Base-by-base conservation (phyloP, 2,888 invertebrate genomes). In the Meliscaeva auricollis region DNA sequence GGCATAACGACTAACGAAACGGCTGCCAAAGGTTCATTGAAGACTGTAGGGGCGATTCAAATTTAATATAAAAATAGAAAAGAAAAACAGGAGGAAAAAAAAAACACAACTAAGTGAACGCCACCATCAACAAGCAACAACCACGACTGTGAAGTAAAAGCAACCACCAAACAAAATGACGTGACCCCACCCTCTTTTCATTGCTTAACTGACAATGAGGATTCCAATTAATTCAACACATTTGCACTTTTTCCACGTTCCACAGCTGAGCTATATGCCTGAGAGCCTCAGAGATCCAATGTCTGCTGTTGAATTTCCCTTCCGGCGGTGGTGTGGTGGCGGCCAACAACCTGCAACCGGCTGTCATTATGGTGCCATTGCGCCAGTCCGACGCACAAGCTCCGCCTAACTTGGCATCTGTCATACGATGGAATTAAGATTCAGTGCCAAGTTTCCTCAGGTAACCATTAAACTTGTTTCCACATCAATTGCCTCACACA, bases 131-230 rank as follows among this genome's bases (percentile, higher is more conserved):
- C 72, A 66, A 60, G 70, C 22, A 9, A 38, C 38, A 38, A 60
- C 60, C 38, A 56, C 32, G 69, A 62, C 62, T 80, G 68, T 73
- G 75, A 84, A 80, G 80, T 72, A 38, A 70, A 80, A 80, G 76
- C 68, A 68, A 76, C 85, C 80, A 85, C 76, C 80, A 68, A 80
- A 68, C 81, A 80, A 85, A 76, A 72, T 73, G 85, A 72, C 80
- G 64, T 85, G 76, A 85, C 85, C 84, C 85, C 85, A 85, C 85
- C 85, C 80, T 54, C 80, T 85, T 85, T 85, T 85, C 58, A 85
- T 72, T 76, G 80, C 62, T 38, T 38, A 68, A 35, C 76, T 76
- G 56, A 68, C 80, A 58, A 73, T 70, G 72, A 62, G 73, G 54
- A 80, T 58, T 85, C 54, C 76, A 80, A 85, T 85, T 85, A 85